These are phyloP conservation scores for Platanista minor DNA, from an alignment of 2,113 vertebrate genomes.

Conservation along the genomic window DNA sequence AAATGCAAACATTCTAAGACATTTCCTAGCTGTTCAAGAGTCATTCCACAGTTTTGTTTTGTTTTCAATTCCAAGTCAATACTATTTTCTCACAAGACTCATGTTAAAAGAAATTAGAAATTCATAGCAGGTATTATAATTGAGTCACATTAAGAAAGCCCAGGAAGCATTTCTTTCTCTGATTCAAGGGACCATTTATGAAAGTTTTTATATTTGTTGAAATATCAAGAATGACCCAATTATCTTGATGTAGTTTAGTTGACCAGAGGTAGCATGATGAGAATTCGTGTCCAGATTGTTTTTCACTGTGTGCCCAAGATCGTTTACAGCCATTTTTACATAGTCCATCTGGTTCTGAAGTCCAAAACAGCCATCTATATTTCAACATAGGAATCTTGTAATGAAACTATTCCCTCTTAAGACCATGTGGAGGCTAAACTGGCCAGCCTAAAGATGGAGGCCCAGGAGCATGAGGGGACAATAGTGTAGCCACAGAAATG, in stretches of 20 bases:
- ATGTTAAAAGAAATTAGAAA: neutral
- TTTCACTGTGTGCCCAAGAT: neutral
- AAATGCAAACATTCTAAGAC: neutral
- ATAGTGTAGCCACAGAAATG: neutral
- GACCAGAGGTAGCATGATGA: neutral
- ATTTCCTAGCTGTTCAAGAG: neutral
- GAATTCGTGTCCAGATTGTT: neutral
- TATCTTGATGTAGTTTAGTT: neutral
- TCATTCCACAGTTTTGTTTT: neutral
- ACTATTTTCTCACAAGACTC: neutral
- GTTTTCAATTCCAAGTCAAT: neutral
- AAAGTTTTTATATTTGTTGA: neutral
- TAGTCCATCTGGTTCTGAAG: slow-evolving; percentile 12
- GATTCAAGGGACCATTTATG: neutral
- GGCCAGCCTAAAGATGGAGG: neutral
- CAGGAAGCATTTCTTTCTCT: neutral
- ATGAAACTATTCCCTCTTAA: neutral
- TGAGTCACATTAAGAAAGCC: neutral
- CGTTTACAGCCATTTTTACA: neutral
- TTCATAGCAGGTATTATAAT: neutral
- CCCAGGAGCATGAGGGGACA: neutral
- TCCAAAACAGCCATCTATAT: neutral
- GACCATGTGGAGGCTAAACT: neutral
- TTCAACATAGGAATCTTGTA: neutral
- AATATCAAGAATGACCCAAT: neutral